These are phyloP conservation scores for Periplaneta americana DNA, from an alignment of 1,140 invertebrate genomes.

Conservation along the genomic window DNA sequence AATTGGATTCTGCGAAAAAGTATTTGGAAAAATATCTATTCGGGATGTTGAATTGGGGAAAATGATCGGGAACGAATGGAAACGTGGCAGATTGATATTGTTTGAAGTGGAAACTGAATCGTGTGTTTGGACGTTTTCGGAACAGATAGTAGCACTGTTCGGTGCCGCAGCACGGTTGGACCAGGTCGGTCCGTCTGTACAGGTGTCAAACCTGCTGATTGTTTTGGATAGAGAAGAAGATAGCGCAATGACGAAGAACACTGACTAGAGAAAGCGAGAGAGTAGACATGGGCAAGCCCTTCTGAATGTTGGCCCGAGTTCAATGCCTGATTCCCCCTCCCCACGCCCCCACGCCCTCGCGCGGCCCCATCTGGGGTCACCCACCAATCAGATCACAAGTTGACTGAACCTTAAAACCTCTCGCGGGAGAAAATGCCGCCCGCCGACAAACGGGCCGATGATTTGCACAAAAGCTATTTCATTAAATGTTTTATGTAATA, in stretches of 20 bases:
- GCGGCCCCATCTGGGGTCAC: neutral
- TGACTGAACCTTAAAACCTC: neutral
- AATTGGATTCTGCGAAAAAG: no score
- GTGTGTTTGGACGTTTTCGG: no score
- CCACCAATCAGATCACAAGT: slow-evolving; percentile 2
- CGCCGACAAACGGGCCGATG: neutral
- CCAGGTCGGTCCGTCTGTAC: neutral
- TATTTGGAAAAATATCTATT: no score
- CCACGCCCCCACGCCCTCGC: neutral
- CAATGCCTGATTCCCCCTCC: neutral
- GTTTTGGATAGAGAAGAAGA: neutral
- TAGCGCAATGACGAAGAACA: no score
- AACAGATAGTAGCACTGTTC: neutral
- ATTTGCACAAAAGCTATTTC: neutral
- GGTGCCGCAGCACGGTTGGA: neutral
- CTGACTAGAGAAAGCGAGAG: no score
- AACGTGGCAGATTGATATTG: no score
- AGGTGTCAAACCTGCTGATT: neutral
- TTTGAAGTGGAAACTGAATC: no score
- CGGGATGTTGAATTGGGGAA: no score
- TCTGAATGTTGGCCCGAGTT: neutral
- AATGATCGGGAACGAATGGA: no score
- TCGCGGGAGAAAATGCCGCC: neutral
- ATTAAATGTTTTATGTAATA: neutral
- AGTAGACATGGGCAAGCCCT: neutral